These are phyloP conservation scores for Formica selysi DNA, from an alignment of 1,140 invertebrate genomes.

Conservation along the genomic window DNA sequence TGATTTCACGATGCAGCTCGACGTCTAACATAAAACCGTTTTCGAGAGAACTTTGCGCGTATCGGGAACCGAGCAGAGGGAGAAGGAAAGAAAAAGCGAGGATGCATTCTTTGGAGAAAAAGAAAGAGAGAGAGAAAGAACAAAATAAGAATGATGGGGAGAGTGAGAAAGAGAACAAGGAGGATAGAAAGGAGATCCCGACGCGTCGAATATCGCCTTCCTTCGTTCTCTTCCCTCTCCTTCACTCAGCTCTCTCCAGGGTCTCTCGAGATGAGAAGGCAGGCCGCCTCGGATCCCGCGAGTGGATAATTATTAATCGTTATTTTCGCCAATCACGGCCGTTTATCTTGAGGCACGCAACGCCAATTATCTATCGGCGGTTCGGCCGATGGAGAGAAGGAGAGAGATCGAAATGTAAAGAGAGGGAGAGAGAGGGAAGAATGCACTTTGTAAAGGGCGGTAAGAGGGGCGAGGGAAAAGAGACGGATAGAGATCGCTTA, in stretches of 20 bases:
- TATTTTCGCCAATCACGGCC: constrained; percentile 85
- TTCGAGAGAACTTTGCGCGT: constrained; percentile 39
- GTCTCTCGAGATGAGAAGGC: constrained; percentile 82
- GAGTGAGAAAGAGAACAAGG: constrained; percentile 5
- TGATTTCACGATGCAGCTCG: constrained; percentile 48
- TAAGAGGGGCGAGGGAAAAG: constrained; percentile 25
- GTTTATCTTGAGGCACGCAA: constrained; percentile 85
- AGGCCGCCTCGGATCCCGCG: constrained; percentile 81
- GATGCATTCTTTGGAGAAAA: neutral
- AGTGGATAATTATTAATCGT: constrained; percentile 86
- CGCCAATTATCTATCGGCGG: constrained; percentile 84
- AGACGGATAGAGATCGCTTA: constrained; percentile 62
- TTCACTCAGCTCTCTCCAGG: constrained; percentile 71
- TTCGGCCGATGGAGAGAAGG: constrained; percentile 57
- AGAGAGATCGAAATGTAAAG: constrained; percentile 10
- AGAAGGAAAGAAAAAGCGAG: neutral
- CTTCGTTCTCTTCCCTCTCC: constrained; percentile 57
- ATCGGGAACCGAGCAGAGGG: neutral
- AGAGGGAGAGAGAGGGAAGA: neutral
- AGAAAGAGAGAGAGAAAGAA: neutral
- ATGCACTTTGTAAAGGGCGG: constrained; percentile 26
- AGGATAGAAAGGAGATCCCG: constrained; percentile 52
- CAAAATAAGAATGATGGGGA: neutral
- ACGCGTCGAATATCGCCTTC: constrained; percentile 62
- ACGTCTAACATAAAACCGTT: constrained; percentile 26